Base-by-base conservation (phyloP, 2,113 vertebrate species). In the Rhinoptilus africanus region DNA sequence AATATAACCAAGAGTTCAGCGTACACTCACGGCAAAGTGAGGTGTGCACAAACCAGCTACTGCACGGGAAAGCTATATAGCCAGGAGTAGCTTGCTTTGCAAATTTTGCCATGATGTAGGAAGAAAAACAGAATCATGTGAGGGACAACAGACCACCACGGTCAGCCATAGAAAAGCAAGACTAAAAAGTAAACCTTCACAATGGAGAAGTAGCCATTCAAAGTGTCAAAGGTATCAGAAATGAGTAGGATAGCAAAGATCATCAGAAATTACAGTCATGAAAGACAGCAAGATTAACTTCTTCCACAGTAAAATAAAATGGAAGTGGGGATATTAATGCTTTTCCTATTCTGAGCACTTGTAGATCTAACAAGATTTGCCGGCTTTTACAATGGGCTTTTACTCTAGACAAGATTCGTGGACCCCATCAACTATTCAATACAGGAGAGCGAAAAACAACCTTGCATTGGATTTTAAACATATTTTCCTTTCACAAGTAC, bases 271-370 rank as follows among this genome's bases (percentile, higher is more conserved):
- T 2, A 45, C 3, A 73, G 9, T 54, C 64, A 92, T 4, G 12
- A 50, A 88, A 94, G n/a, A 79, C 6, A 94, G 39, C 4, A 89
- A 83, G 50, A 85, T 54, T 39, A 93, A 83, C 15, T 64, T 16
- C 27, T 84, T 85, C 43, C 78, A 60, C 18, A 39, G 34, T 60
- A 34, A 92, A 94, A 94, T 60, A 78, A 71, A 95, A 88, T 3
- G 1, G 15, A 83, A 12, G 28, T 71, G 14, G 39, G 37, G 19
- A 67, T 63, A 35, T 34, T 45, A 80, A 57, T n/a, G 20, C 26
- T 95, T 79, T 57, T 71, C n/a, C 24, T 68, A 26, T 60, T 50
- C 24, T 22, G 90, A 41, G 17, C 23, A 71, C 19, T 60, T 81
- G 8, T 2, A 81, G 27, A 48, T 74, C 63, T 88, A 94, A 68